Conservation (phyloP, 2,888 invertebrate genomes). For the Metellina segmentata region DNA sequence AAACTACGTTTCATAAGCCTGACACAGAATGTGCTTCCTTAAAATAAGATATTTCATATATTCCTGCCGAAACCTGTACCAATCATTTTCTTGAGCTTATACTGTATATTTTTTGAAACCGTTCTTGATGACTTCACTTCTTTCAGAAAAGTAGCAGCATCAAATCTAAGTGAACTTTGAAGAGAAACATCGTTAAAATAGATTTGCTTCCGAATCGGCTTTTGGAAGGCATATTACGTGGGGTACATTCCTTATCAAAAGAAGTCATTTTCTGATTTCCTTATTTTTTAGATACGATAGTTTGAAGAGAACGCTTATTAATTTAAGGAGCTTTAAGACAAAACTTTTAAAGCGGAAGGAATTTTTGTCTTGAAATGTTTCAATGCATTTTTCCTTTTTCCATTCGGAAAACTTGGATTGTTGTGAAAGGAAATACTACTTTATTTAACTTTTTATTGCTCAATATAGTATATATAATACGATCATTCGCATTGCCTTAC, state of each 20-base stretch:
- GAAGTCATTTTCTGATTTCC: background rate
- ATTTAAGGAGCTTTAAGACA: background rate
- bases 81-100: background rate
- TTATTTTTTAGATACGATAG: background rate
- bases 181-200: constrained; percentile 1
- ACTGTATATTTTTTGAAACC: background rate
- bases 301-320: background rate
- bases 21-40: background rate
- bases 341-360: background rate
- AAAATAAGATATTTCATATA: background rate
- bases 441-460: too few species aligned
- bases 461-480: too few species aligned
- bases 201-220: background rate
- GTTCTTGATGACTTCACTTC: background rate
- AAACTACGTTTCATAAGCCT: background rate
- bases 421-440: too few species aligned
- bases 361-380: background rate
- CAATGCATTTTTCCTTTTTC: background rate
- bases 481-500: too few species aligned
- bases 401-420: too few species aligned
- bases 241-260: background rate
- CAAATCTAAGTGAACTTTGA: background rate
- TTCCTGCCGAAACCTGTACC: background rate
- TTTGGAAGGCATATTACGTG: background rate
- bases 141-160: background rate